A percentile compares a stretch with the other conserved stretches of the same genome.
Conservation (phyloP, 2,113 vertebrate species). For the Rattus norvegicus region DNA sequence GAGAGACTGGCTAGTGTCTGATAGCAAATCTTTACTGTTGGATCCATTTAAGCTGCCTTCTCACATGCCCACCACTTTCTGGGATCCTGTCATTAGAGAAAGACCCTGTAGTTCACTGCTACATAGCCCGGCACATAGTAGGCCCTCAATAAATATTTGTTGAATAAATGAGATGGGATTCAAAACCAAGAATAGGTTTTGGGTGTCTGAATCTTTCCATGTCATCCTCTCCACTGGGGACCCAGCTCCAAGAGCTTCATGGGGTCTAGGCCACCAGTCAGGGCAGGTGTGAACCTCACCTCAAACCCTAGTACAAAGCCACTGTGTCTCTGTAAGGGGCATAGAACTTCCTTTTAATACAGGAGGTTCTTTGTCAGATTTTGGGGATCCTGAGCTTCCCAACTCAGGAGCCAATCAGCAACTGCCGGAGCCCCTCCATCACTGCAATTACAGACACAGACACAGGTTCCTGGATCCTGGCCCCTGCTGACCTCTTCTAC, state of each 20-base stretch:
- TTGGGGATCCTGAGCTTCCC: not conserved
- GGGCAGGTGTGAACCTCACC: not conserved
- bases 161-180: constrained; percentile 10
- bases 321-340: not conserved
- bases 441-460: not conserved
- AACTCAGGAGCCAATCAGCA: not conserved
- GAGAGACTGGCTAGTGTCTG: not conserved
- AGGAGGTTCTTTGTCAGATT: not conserved
- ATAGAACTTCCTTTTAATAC: not conserved
- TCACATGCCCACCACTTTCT: not conserved
- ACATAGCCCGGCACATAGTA: not conserved
- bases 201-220: not conserved
- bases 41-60: not conserved
- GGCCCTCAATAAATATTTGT: constrained; percentile 55
- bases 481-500: not conserved
- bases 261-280: not conserved
- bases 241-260: not conserved
- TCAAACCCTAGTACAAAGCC: not conserved
- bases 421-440: not conserved
- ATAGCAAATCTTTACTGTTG: not conserved
- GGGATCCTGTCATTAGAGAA: not conserved
- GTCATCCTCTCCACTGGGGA: not conserved
- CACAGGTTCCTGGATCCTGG: not conserved
- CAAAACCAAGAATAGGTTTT: not conserved
- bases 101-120: not conserved